Base-by-base conservation (phyloP, 92 coral and sea anemone species). In the Isaurus tuberculatus region DNA sequence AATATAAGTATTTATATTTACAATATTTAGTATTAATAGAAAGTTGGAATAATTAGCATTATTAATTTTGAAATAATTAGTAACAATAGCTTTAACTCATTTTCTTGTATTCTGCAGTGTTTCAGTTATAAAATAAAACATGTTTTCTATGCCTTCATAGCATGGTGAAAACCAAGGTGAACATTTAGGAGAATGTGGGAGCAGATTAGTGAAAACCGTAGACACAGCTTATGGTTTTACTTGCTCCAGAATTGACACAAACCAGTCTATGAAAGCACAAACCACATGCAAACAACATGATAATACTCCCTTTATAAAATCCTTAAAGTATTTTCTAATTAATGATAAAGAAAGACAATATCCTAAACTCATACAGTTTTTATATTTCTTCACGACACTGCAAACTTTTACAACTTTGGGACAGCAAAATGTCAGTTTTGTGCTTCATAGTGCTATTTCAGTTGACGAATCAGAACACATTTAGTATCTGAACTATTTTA, bases 221-320 rank as follows among this genome's bases (percentile, higher is more conserved):
- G 55, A 1, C 55, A 48, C 55, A 48, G 55, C 55, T 48, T 48
- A 48, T 13, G 55, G 55, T 48, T 48, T 48, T 16, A 48, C 55
- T 48, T 48, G 55, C 55, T 48, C 55, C 55, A 48, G 55, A 48
- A 48, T 48, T 48, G 55, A 48, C 55, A 48, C 55, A 48, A 48
- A 48, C 55, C 19, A 36, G 42, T 36, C 42, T 36, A 36, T 36
- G 0, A 36, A 36, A 36, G 42, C 42, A 36, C 42, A 2, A 48
- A 48, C 55, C 7, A 48, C 55, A 48, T 48, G 7, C 55, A 48
- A 48, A 48, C 42, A 36, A 36, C 55, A 48, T 48, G 55, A 48
- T 48, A 48, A 48, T 48, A 48, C 55, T 48, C 11, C 55, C 55
- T 48, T 48, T 48, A 48, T 48, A 48, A 48, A 48, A 48, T 48